Evolutionary conservation across 2,797 vertebrate species (phyloP).

Genomic region (Acanthiza pusilla): DNA sequence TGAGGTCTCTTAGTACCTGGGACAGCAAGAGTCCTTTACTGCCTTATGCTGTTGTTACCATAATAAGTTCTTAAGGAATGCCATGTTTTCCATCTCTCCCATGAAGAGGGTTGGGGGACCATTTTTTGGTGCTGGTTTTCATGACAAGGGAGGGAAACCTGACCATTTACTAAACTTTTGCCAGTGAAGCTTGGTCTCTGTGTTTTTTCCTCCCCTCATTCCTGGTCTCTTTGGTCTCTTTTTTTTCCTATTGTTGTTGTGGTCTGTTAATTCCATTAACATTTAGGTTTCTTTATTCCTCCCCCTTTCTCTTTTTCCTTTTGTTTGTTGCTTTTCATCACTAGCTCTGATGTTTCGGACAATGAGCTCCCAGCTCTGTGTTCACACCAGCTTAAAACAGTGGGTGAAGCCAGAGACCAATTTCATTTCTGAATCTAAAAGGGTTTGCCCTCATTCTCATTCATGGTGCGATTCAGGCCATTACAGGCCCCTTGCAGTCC

Average conservation of each 20-base stretch:
- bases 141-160: background rate
- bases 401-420: background rate
- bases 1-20: background rate
- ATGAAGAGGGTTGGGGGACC: background rate
- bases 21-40: background rate
- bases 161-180: background rate
- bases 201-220: background rate
- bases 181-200: background rate
- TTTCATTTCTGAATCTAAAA: background rate
- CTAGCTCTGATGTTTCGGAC: background rate
- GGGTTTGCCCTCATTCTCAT: slow-evolving; percentile 8
- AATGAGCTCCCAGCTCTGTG: slow-evolving; percentile 9
- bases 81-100: background rate
- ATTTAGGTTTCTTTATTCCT: background rate
- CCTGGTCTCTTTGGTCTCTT: background rate
- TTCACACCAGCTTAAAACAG: slow-evolving; percentile 31
- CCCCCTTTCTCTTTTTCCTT: background rate
- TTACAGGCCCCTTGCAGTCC: background rate
- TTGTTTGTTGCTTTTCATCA: slow-evolving; percentile 4
- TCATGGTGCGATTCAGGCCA: background rate
- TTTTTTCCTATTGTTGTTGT: background rate
- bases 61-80: background rate
- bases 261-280: background rate
- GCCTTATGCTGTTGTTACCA: background rate
- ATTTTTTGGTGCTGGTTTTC: background rate